Percentiles rank a stretch among this genome's conserved stretches.
These are phyloP conservation scores for Morpho achilles DNA, from an alignment of 2,888 invertebrate genomes.

Conservation along the genomic window DNA sequence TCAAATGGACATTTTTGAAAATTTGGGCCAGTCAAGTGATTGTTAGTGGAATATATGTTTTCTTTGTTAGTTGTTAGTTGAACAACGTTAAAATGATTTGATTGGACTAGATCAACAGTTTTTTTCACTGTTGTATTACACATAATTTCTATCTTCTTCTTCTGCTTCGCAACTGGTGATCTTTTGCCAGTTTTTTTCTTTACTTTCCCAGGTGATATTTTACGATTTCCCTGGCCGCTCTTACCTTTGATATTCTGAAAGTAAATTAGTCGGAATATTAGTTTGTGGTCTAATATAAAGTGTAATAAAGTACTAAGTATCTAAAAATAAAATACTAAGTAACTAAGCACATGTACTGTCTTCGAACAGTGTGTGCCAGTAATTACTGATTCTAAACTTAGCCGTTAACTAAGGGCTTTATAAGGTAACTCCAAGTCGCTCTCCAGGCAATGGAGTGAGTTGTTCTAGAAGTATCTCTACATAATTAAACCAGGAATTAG, in stretches of 20 bases:
- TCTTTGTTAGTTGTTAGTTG: conserved; percentile 14
- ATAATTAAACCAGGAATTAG: too few species aligned
- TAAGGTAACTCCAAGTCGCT: too few species aligned
- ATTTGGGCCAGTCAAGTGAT: conserved; percentile 41
- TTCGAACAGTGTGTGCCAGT: too few species aligned
- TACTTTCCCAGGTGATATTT: conserved; percentile 63
- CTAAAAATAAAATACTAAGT: too few species aligned
- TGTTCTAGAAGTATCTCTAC: too few species aligned
- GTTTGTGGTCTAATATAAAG: not conserved
- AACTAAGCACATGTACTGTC: too few species aligned
- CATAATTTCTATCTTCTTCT: conserved; percentile 55
- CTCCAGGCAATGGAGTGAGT: too few species aligned
- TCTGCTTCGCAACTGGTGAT: conserved; percentile 58
- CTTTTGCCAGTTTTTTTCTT: conserved; percentile 58
- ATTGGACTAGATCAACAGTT: conserved; percentile 43
- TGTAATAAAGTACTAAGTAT: too few species aligned
- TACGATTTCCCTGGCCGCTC: conserved; percentile 47
- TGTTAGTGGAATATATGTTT: conserved; percentile 33
- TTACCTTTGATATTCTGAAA: conserved; percentile 60
- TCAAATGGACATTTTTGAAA: conserved; percentile 58
- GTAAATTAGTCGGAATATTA: conserved; percentile 1
- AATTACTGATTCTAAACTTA: too few species aligned
- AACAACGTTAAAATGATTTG: conserved; percentile 41
- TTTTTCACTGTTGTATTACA: conserved; percentile 52
- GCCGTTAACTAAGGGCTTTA: too few species aligned